A percentile compares a stretch with the other conserved stretches of the same genome.
Evolutionary conservation across 2,113 vertebrate genomes (phyloP).

Genomic region (crab-eating macaque (Macaca fascicularis)): T2T-MFA8v1.1 NC_088395.1:23945001-23945500

Average conservation of each 20-base stretch:
- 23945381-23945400: neutral
- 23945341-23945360: no score
- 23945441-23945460: neutral
- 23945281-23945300: constrained; percentile 23
- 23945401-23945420: neutral
- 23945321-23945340: no score
- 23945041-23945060: constrained; percentile 21
- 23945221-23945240: neutral
- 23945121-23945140: neutral
- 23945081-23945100: constrained; percentile 31
- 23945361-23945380: neutral
- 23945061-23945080: constrained; percentile 51
- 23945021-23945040: neutral
- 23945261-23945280: neutral
- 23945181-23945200: neutral
- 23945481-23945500: constrained; percentile 7
- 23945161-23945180: constrained; percentile 37
- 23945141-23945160: neutral
- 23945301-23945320: constrained; percentile 37
- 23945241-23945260: neutral
- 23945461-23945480: neutral
- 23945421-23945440: neutral
- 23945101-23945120: constrained; percentile 23
- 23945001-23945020: no score
- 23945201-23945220: constrained; percentile 19